Base-by-base conservation (phyloP, 2,113 vertebrate species). In the Salvator merianae region DNA sequence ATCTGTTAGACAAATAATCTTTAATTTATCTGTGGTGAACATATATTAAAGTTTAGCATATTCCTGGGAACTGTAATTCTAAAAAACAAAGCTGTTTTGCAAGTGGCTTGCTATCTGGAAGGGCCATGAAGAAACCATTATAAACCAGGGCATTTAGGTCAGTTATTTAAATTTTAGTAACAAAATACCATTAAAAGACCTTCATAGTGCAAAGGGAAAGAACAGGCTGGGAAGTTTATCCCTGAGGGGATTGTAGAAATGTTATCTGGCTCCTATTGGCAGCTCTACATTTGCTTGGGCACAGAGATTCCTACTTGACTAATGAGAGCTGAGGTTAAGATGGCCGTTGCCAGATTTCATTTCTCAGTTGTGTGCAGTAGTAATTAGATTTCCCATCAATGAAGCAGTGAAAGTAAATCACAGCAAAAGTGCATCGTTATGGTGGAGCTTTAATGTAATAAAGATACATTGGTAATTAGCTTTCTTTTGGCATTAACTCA, bases 401-500 rank as follows among this genome's bases (percentile, higher is more conserved):
- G 75, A 85, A 88, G 72, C 2, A 40, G 71, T 79, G 85, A 89
- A 86, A 93, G 82, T 86, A 91, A 84, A 86, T 85, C 30, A 75
- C 65, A 86, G 9, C 3, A 26, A 73, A 88, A 86, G 22, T 43
- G 40, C 85, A 71, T 24, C 0, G 0, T 88, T 87, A 73, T 28
- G 40, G 3, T 91, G 36, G 34, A 85, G 77, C 3, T 82, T 87
- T 71, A 81, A 40, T 84, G n/a, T 72, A 83, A 83, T 78, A 72
- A 70, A 50, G 30, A 16, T 79, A 5, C 69, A 75, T 71, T 66
- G 2, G 24, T 10, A 80, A 0, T 87, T 89, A 30, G 68, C 20
- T 88, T 77, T 6, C 8, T 86, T 88, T 59, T 82, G 40, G 47
- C 73, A 47, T 38, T 59, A 81, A 81, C 59, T 86, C 24, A 36